These are phyloP conservation scores for Allolobophora icterica DNA, from an alignment of 2,888 invertebrate genomes.

Conservation along the genomic window DNA sequence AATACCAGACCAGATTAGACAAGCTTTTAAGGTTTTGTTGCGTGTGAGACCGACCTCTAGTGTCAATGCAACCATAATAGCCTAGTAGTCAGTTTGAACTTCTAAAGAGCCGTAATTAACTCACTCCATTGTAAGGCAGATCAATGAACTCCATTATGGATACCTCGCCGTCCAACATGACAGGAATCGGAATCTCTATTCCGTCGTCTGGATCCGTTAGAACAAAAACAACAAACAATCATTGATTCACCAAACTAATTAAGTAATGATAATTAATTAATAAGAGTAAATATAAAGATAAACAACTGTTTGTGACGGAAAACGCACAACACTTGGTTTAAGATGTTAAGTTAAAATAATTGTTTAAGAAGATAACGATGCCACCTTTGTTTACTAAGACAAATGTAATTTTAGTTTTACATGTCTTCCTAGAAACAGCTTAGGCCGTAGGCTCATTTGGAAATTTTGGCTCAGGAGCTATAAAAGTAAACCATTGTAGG, in stretches of 20 bases:
- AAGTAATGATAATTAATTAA: background rate
- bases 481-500: no score
- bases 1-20: background rate
- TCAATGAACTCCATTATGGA: slow-evolving; percentile 48
- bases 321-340: background rate
- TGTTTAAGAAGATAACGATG: background rate
- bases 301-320: background rate
- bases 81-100: background rate
- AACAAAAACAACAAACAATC: slow-evolving; percentile 18
- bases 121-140: slow-evolving; percentile 33
- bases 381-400: background rate
- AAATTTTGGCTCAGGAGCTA: no score
- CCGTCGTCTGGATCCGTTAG: slow-evolving; percentile 46
- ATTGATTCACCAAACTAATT: background rate
- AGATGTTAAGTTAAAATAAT: background rate
- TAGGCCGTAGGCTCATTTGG: no score
- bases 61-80: no score
- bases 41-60: no score
- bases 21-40: no score
- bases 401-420: background rate
- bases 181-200: slow-evolving; percentile 46
- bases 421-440: no score
- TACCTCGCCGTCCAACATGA: slow-evolving; percentile 49
- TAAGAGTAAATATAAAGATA: background rate
- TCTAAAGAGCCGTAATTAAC: background rate